These are phyloP conservation scores for Ganaspis sp. DNA, from an alignment of 1,140 invertebrate genomes.

Conservation along the genomic window DNA sequence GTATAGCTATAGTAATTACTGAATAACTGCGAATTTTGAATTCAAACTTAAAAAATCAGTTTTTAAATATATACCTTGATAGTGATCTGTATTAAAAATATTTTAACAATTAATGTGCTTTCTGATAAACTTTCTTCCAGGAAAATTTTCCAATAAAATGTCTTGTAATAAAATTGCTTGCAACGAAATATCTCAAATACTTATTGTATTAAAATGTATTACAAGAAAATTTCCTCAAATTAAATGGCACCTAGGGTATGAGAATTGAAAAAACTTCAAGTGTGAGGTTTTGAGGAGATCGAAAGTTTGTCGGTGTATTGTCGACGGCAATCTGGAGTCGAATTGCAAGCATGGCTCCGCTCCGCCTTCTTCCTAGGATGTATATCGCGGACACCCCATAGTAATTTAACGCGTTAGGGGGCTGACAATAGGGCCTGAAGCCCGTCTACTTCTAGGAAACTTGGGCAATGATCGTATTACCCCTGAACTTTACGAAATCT, in stretches of 20 bases:
- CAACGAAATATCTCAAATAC: too few species aligned
- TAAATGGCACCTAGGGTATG: not conserved
- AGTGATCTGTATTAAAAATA: too few species aligned
- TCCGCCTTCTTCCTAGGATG: conserved; percentile 50
- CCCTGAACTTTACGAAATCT: conserved; percentile 66
- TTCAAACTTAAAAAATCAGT: too few species aligned
- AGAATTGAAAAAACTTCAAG: conserved; percentile 62
- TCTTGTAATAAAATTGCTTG: too few species aligned
- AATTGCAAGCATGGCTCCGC: conserved; percentile 64
- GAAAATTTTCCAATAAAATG: too few species aligned
- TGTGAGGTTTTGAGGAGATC: conserved; percentile 68
- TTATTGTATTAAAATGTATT: too few species aligned
- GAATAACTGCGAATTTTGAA: too few species aligned
- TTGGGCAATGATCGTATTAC: conserved; percentile 70
- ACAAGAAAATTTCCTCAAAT: too few species aligned
- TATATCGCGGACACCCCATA: conserved; percentile 61
- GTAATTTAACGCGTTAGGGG: conserved; percentile 73
- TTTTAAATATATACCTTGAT: too few species aligned
- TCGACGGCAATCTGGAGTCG: conserved; percentile 71
- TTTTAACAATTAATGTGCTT: too few species aligned
- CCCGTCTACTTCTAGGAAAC: conserved; percentile 60
- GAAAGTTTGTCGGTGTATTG: conserved; percentile 71
- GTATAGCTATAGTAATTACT: too few species aligned
- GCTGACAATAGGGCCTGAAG: conserved; percentile 63
- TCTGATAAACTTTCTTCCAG: too few species aligned